phyloP scores from a whole-genome alignment of 2,888 invertebrate genomes.

The Campoplex nolae region DNA sequence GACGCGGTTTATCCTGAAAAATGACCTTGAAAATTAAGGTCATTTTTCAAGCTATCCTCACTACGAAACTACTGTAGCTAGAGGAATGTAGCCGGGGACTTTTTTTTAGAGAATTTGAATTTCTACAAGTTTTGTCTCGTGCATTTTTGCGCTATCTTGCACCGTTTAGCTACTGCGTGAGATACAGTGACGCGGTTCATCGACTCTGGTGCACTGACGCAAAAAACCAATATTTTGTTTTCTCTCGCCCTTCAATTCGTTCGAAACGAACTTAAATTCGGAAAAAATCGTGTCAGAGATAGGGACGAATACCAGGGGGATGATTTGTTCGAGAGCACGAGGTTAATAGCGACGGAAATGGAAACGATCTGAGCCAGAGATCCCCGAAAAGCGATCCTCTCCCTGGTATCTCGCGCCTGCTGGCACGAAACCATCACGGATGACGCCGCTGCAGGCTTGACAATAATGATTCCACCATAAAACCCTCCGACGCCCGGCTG shows the following conservation, averaged over 20 bases:
- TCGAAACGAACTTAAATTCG: neutral
- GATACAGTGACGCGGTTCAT: neutral
- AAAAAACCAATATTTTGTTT: too few relatives aligned
- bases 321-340: conserved; percentile 37
- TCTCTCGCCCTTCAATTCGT: too few relatives aligned
- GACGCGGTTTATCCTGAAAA: neutral
- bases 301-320: neutral
- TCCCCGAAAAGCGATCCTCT: conserved; percentile 57
- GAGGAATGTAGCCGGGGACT: neutral
- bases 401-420: conserved; percentile 44
- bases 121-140: neutral
- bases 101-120: neutral
- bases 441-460: conserved; percentile 49
- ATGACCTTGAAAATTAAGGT: neutral
- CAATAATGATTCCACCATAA: conserved; percentile 69
- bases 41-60: neutral
- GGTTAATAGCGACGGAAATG: conserved; percentile 69
- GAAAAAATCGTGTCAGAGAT: neutral
- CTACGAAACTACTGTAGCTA: neutral
- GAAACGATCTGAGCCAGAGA: conserved; percentile 60
- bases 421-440: conserved; percentile 30
- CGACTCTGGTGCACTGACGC: neutral
- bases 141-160: neutral
- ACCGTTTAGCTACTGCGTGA: neutral
- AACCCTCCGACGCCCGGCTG: conserved; percentile 51